Evolutionary conservation across 2,113 vertebrate species (phyloP), one percentile per base, ranked within the genome.

Genomic region (Microtus richardsoni): DNA sequence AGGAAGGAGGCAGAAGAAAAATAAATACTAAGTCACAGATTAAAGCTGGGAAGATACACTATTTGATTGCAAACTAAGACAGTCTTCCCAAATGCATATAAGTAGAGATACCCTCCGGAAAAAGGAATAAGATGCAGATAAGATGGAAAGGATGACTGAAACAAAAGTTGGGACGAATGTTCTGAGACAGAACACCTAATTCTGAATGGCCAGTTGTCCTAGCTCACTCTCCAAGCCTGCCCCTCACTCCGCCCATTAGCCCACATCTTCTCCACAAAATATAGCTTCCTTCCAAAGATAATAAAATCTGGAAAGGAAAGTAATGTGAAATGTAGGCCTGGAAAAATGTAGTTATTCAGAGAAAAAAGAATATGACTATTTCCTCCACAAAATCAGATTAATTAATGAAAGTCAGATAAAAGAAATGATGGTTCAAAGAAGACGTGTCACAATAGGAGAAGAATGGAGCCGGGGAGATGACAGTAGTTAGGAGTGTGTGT

Each of bases 351-450:
- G 47, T 28, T 58, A 47, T 36, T 82, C 2, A 49, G 80, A 36
- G 44, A 44, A 82, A 58, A 92, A 73, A 58, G 49, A 70, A n/a
- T 47, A 26, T 52, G 60, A 77, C 79, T 0, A 73, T 10, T 54
- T 90, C 10, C 36, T 21, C n/a, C 92, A 84, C 0, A 74, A 95
- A 94, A 92, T 74, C 60, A 83, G 89, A 91, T 33, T 87, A 94
- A 88, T 21, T 77, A 64, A 44, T 71, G 44, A 95, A 88, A 91
- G 58, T 71, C 41, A 86, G 13, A 64, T 71, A 82, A 68, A 24
- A 74, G 8, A 60, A 41, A 66, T 3, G 24, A 44, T 62, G 54
- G 13, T 30, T 74, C 64, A 36, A 24, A 92, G 33, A 88, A 88
- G 39, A 49, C 8, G 12, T 3, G 47, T 80, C 58, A 83, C 90